Base-by-base conservation (phyloP, 1,140 invertebrate genomes). In the Trichonephila inaurata region DNA sequence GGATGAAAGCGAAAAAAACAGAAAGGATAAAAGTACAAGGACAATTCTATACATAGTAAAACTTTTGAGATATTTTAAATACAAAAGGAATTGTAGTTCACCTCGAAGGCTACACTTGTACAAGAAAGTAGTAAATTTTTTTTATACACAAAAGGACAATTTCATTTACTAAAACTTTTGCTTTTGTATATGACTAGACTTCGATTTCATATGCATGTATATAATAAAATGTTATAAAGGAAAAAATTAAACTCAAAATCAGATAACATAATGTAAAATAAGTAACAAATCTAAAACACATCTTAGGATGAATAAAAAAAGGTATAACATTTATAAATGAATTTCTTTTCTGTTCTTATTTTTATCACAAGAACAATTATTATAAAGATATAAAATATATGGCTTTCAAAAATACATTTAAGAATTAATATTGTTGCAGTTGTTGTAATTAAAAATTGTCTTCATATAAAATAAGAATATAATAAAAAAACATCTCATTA, bases 11-110 rank as follows among this genome's bases (percentile, higher is more conserved):
- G 82, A 51, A 24, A 88, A 89, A 72, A 40, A 40, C 33, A 40
- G 33, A 87, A 44, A 89, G 69, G 51, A 81, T 61, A 61, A 91
- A 91, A 82, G 28, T 91, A 91, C 89, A 91, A 89, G 64, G 58
- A 91, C 69, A 91, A 60, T 91, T 82, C 89, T 91, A 77, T 91
- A 91, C 89, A 90, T 72, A 91, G 33, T 72, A 88, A 58, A 88
- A 88, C 44, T 81, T 89, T 81, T 61, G 28, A 60, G 58, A 60
- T 40, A 40, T 40, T 51, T 91, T 89, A 89, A 91, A 82, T 91
- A 91, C 89, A 91, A 82, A 82, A 40, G 89, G 77, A 60, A 91
- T 60, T 81, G n/a, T 19, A 40, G 58, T 33, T 62, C 72, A 91
- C 58, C 89, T 82, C 82, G 58, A 77, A 91, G 89, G 89, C 77